These are phyloP conservation scores for Aromia moschata DNA, from an alignment of 2,888 invertebrate genomes.

Conservation along the genomic window DNA sequence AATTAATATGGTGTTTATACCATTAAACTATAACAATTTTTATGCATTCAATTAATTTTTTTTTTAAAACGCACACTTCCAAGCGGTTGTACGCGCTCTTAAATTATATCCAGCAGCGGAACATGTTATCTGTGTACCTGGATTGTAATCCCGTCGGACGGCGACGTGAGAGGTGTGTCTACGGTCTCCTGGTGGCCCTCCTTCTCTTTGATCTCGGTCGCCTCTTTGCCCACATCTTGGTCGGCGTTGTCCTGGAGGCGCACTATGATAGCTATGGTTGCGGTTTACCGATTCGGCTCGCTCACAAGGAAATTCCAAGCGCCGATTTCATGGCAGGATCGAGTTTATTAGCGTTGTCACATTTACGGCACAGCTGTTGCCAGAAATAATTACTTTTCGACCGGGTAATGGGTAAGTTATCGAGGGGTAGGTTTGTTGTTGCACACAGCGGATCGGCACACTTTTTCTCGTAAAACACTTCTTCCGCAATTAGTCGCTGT, in stretches of 20 bases:
- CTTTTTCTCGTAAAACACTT: conserved; percentile 1
- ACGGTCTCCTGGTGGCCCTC: conserved; percentile 69
- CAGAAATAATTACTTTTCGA: neutral
- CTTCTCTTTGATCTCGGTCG: conserved; percentile 72
- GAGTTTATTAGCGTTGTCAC: conserved; percentile 1
- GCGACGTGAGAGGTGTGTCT: conserved; percentile 65
- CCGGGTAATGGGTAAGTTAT: conserved; percentile 2
- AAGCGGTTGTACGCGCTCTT: too few species aligned
- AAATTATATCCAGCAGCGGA: too few species aligned
- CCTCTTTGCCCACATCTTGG: conserved; percentile 69
- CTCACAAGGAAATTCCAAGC: conserved; percentile 11
- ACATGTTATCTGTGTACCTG: conserved; percentile 45
- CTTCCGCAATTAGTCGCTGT: conserved; percentile 10
- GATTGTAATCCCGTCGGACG: conserved; percentile 57
- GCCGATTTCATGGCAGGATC: conserved; percentile 14
- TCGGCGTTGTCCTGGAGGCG: conserved; percentile 69
- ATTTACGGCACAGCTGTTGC: conserved; percentile 1
- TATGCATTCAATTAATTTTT: too few species aligned
- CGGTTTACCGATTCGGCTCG: conserved; percentile 30
- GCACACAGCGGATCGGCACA: conserved; percentile 10
- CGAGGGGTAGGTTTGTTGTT: neutral
- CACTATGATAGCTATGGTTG: conserved; percentile 72
- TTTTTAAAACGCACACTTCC: too few species aligned
- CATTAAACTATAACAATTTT: too few species aligned
- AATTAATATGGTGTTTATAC: too few species aligned